A percentile compares a stretch with the other conserved stretches of the same genome.
These are phyloP conservation scores for Theocolax elegans DNA, from an alignment of 1,140 invertebrate species.

Conservation along the genomic window DNA sequence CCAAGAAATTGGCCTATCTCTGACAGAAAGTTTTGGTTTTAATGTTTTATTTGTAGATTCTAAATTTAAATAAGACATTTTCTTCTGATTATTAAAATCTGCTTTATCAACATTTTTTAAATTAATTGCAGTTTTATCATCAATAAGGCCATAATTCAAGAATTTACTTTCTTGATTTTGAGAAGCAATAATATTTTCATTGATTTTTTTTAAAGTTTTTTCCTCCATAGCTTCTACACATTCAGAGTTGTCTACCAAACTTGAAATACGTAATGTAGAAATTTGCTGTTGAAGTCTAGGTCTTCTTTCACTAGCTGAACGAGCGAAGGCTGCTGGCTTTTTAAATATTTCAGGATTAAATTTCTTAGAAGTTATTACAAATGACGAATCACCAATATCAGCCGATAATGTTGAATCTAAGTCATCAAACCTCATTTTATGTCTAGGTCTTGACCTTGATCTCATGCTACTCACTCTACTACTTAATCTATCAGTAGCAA, in stretches of 20 bases:
- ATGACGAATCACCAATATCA: conserved; percentile 58
- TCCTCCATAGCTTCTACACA: conserved; percentile 9
- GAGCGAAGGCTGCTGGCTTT: conserved; percentile 56
- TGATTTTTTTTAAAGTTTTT: conserved; percentile 56
- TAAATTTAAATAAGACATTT: conserved; percentile 49
- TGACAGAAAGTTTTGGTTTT: conserved; percentile 37
- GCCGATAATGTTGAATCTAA: conserved; percentile 62
- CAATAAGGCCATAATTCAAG: conserved; percentile 61
- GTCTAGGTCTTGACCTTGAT: conserved; percentile 39
- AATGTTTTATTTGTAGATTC: conserved; percentile 43
- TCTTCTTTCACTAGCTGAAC: conserved; percentile 54
- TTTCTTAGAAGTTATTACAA: conserved; percentile 56
- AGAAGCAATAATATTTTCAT: conserved; percentile 57
- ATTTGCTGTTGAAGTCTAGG: conserved; percentile 35
- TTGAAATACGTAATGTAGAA: background rate
- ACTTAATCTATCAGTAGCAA: conserved; percentile 31
- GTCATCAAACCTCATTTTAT: conserved; percentile 57
- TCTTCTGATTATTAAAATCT: conserved; percentile 40
- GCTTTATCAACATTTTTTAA: conserved; percentile 42
- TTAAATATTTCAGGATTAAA: conserved; percentile 59
- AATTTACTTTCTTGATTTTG: conserved; percentile 57
- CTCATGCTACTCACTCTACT: conserved; percentile 21
- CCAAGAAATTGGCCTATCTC: conserved; percentile 58
- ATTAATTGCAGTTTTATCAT: conserved; percentile 39
- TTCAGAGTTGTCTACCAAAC: conserved; percentile 13